Evolutionary conservation across 2,888 invertebrate species (phyloP), one percentile per base, ranked within the genome.

Genomic region (Harpalus rubripes): DNA sequence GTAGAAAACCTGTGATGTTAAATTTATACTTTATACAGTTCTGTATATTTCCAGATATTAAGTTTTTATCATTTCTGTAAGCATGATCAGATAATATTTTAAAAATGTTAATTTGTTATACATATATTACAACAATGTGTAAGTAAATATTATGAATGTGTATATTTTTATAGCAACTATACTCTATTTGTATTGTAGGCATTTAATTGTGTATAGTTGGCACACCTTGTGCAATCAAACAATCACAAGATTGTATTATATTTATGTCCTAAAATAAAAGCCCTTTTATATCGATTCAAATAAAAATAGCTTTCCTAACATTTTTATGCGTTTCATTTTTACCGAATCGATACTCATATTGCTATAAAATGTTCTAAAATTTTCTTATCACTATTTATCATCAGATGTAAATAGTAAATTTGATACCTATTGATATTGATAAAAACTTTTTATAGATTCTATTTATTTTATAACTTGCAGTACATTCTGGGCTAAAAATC

Each of bases 101-200:
- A 74, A 78, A 78, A 22, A 61, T 80, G 80, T 80, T 80, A 80
- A 80, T 80, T 80, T 78, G 78, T 78, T 78, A 58, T 78, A 78
- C 79, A 86, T 86, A 78, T 82, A 86, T 86, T 86, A 74, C 81
- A 58, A 74, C 80, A 86, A 59, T 84, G 81, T 76, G 72, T 82
- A 74, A 79, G 80, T 80, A 83, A 79, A 83, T 85, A 68, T 76
- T 82, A 63, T 85, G 52, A 83, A 81, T 84, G 84, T 86, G 84
- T 86, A 86, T 86, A 86, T 86, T 86, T 86, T 86, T 84, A 84
- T 86, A 86, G 44, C 81, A 80, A 72, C 59, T 85, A 85, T 80
- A 83, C 68, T 85, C 59, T 85, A 80, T 63, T 32, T 80, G 39
- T 63, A 61, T 58, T 80, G 61, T 80, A 80, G 16, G 41, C 32